Evolutionary conservation across 1,140 invertebrate genomes (phyloP).

Genomic region (Teleogryllus occipitalis): DNA sequence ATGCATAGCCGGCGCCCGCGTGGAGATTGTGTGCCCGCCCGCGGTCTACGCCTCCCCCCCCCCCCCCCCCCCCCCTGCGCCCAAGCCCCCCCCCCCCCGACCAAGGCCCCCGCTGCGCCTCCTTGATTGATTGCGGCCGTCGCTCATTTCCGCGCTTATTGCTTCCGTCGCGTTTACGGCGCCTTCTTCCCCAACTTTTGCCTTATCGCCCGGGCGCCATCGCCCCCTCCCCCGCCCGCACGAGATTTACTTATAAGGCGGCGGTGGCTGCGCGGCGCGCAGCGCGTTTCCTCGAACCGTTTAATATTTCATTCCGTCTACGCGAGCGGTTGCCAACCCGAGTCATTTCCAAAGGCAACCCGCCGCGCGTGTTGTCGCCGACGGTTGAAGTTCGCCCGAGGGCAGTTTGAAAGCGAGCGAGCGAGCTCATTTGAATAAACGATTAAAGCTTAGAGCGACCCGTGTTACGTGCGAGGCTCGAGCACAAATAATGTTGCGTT

Average conservation of each 20-base stretch:
- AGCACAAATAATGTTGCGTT: neutral
- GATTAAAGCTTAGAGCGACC: neutral
- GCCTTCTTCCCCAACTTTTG: neutral
- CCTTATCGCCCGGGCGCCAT: neutral
- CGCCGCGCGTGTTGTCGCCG: too few relatives aligned
- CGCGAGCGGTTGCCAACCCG: too few relatives aligned
- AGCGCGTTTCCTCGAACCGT: neutral
- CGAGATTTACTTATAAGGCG: neutral
- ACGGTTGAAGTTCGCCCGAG: neutral
- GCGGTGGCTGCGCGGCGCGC: too few relatives aligned
- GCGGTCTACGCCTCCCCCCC: too few relatives aligned
- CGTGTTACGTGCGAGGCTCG: neutral
- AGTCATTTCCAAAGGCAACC: too few relatives aligned
- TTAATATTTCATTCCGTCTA: neutral
- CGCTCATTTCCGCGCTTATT: too few relatives aligned
- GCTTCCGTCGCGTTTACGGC: neutral
- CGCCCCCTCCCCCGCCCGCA: too few relatives aligned
- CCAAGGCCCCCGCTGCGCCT: too few relatives aligned
- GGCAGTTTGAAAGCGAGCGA: neutral
- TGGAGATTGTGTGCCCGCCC: neutral
- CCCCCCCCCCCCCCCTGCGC: too few relatives aligned
- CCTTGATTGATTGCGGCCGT: neutral
- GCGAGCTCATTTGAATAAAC: neutral
- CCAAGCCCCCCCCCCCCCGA: too few relatives aligned
- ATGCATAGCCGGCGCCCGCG: neutral